A percentile compares a stretch with the other conserved stretches of the same genome.
Evolutionary conservation across 2,797 vertebrate species (phyloP).

Genomic region (Tiaroga cobitis): DNA sequence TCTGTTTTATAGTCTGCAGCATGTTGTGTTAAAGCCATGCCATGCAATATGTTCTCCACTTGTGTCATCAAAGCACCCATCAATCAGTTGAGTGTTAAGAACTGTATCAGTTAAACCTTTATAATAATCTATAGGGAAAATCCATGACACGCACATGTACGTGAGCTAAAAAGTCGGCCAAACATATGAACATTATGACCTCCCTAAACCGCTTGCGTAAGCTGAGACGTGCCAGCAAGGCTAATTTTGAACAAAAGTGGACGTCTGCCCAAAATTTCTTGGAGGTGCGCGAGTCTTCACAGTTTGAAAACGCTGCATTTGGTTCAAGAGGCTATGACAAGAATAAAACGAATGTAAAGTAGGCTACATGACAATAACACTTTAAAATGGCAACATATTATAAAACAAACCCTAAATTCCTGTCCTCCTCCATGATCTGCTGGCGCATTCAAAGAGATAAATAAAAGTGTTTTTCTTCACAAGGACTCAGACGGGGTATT

Average conservation of each 20-base stretch:
- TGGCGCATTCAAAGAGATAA: slow-evolving; percentile 31
- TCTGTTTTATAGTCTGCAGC: neutral
- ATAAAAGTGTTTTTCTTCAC: slow-evolving; percentile 32
- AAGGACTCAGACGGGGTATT: slow-evolving; percentile 24
- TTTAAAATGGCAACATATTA: neutral
- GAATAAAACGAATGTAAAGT: slow-evolving; percentile 13
- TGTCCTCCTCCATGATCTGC: slow-evolving; percentile 33
- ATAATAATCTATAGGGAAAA: neutral
- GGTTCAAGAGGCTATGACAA: neutral
- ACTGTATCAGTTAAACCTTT: neutral
- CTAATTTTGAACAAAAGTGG: slow-evolving; percentile 61
- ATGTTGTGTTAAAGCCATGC: neutral
- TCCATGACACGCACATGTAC: neutral
- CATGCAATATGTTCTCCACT: neutral
- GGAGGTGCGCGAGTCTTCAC: slow-evolving; percentile 32
- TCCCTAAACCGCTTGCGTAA: slow-evolving; percentile 60
- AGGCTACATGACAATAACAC: neutral
- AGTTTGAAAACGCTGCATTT: slow-evolving; percentile 18
- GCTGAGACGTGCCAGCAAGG: slow-evolving; percentile 50
- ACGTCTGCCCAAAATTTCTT: slow-evolving; percentile 48
- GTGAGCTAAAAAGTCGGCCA: neutral
- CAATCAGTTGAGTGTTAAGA: neutral
- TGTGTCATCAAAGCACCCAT: neutral
- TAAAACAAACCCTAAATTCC: slow-evolving; percentile 37
- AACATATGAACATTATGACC: slow-evolving; percentile 52